These are phyloP conservation scores for Anoplolepis gracilipes DNA, from an alignment of 1,140 invertebrate species.

Conservation along the genomic window DNA sequence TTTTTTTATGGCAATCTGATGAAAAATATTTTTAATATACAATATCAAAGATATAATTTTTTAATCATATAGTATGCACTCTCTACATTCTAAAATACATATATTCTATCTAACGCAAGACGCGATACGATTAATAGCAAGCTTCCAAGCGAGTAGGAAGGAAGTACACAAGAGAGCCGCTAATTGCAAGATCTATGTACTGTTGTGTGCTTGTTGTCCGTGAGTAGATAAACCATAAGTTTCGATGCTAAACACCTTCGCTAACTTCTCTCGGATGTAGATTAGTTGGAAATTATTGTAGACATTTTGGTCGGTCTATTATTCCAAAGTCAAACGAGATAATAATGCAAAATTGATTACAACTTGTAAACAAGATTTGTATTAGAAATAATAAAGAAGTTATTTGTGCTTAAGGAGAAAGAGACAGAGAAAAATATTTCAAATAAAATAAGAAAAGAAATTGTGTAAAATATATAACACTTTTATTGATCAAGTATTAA, in stretches of 20 bases:
- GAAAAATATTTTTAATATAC: neutral
- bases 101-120: constrained; percentile 22
- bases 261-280: constrained; percentile 68
- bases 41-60: neutral
- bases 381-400: neutral
- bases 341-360: constrained; percentile 48
- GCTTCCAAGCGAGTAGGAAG: constrained; percentile 65
- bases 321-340: neutral
- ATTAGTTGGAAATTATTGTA: constrained; percentile 66
- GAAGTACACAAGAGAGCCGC: constrained; percentile 70
- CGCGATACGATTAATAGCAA: constrained; percentile 59
- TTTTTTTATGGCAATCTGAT: neutral
- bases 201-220: constrained; percentile 59
- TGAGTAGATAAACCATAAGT: constrained; percentile 54
- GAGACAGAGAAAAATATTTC: neutral
- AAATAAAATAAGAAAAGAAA: neutral
- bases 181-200: constrained; percentile 73
- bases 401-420: neutral
- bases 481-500: neutral
- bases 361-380: neutral
- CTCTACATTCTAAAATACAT: neutral
- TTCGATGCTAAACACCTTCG: constrained; percentile 68
- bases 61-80: neutral
- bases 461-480: neutral
- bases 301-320: constrained; percentile 53